Base-by-base conservation (phyloP, 1,140 invertebrate species). In the Procambarus clarkii region DNA sequence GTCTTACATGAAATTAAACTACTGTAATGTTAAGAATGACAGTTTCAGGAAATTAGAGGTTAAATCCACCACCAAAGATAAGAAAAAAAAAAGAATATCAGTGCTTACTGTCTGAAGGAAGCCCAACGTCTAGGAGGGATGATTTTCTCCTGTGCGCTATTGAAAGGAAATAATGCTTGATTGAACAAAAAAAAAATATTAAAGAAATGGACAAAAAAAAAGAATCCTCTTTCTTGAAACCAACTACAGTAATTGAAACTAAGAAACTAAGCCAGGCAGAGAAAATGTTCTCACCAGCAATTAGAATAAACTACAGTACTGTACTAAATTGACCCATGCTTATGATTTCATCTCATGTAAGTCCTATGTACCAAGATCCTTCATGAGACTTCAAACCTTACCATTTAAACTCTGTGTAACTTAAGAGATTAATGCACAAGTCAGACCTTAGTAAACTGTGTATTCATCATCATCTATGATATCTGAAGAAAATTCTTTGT, bases 41-140 rank as follows among this genome's bases (percentile, higher is more conserved):
- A 34, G 13, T 5, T 54, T 54, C 8, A 54, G 50, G 13, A 54
- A 54, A 54, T 54, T 54, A 3, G 4, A 34, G n/a, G 24, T 34
- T 74, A 74, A 74, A 74, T 34, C 69, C 69, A 34, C 24, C 69
- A 74, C 69, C 69, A 74, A 7, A 15, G 21, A 15, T 21, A 74
- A 74, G 34, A 9, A 34, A 7, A 71, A 18, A 34, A 74, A 74
- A 34, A 5, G 21, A 24, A 34, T 8, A 34, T 34, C n/a, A 34
- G 69, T 74, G 24, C 69, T 74, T 74, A 74, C 69, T 74, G 69
- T 74, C 69, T 74, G 95, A 97, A 97, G 85, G 96, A 97, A 92
- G 96, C 97, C 96, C 96, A 97, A 95, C 96, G 95, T 93, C 96
- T 95, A 94, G 97, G 96, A 92, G 96, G 95, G 92, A 96, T 95